These are phyloP conservation scores for Halcyon smyrnensis DNA, from an alignment of 2,797 vertebrate genomes.

Conservation along the genomic window DNA sequence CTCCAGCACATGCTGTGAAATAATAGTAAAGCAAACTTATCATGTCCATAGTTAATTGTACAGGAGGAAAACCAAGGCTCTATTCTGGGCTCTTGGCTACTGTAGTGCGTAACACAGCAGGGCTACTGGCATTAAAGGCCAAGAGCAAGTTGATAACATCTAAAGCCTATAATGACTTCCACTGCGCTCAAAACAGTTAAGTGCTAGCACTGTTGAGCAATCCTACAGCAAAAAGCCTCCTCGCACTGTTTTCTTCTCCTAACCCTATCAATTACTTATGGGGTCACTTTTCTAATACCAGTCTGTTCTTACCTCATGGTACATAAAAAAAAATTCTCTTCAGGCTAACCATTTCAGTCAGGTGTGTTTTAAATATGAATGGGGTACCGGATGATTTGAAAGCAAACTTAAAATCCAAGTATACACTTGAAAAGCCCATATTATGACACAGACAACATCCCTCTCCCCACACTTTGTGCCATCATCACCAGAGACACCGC, in stretches of 20 bases:
- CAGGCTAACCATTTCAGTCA: not conserved
- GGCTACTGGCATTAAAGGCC: not conserved
- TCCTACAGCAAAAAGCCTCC: not conserved
- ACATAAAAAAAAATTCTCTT: not conserved
- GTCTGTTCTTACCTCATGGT: not conserved
- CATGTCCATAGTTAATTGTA: not conserved
- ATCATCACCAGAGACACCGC: not conserved
- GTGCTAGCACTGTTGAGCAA: not conserved
- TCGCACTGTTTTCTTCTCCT: not conserved
- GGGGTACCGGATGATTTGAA: not conserved
- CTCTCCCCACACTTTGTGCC: accelerated
- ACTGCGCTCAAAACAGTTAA: not conserved
- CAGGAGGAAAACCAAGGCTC: not conserved
- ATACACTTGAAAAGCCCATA: accelerated
- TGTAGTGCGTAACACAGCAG: not conserved
- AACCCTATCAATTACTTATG: not conserved
- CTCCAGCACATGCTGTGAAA: not conserved
- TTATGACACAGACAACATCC: not conserved
- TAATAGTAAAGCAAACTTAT: not conserved
- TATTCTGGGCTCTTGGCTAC: not conserved
- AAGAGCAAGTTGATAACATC: not conserved
- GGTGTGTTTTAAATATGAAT: not conserved
- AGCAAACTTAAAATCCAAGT: accelerated
- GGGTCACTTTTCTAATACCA: not conserved
- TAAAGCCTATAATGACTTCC: not conserved